phyloP scores from a whole-genome alignment of 2,888 invertebrate species.

The Spatulosminthurus flaviceps region DNA sequence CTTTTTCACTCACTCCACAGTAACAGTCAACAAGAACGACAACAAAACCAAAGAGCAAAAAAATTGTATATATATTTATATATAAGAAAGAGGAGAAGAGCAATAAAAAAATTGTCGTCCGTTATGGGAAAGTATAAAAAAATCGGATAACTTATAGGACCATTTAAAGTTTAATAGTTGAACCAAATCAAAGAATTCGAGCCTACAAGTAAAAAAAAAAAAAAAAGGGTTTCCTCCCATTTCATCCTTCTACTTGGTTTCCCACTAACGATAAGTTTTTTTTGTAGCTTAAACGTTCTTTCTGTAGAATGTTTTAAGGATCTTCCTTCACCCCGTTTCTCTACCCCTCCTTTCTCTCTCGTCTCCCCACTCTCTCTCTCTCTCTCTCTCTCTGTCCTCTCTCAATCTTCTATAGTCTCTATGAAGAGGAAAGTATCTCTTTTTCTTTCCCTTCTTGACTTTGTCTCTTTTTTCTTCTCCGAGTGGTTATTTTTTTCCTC shows the following conservation, averaged over 20 bases:
- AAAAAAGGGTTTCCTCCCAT: slow-evolving; percentile 16
- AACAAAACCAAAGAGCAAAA: slow-evolving; percentile 16
- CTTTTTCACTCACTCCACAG: slow-evolving; percentile 38
- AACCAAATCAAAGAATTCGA: slow-evolving; percentile 42
- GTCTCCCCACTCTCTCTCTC: background rate
- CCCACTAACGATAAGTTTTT: slow-evolving; percentile 27
- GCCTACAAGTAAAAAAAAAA: slow-evolving; percentile 35
- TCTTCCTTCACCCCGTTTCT: slow-evolving; percentile 15
- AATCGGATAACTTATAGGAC: slow-evolving; percentile 29
- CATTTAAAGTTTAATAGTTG: slow-evolving; percentile 36
- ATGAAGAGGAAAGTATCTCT: too few species aligned
- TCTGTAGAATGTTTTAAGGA: slow-evolving; percentile 1
- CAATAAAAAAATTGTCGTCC: slow-evolving; percentile 31
- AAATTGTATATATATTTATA: slow-evolving; percentile 3
- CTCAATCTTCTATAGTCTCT: too few species aligned
- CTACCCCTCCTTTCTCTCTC: background rate
- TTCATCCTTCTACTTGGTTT: slow-evolving; percentile 20
- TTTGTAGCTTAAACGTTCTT: background rate
- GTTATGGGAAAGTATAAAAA: slow-evolving; percentile 7
- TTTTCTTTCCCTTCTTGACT: slow-evolving; percentile 5
- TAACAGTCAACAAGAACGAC: slow-evolving; percentile 21
- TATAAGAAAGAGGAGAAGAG: too few species aligned
- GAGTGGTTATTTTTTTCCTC: background rate
- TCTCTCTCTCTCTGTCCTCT: background rate
- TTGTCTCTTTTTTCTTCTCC: slow-evolving; percentile 7